A percentile compares a stretch with the other conserved stretches of the same genome.
Conservation (phyloP, 2,797 vertebrate species). For the Acanthurus lineatus region DNA sequence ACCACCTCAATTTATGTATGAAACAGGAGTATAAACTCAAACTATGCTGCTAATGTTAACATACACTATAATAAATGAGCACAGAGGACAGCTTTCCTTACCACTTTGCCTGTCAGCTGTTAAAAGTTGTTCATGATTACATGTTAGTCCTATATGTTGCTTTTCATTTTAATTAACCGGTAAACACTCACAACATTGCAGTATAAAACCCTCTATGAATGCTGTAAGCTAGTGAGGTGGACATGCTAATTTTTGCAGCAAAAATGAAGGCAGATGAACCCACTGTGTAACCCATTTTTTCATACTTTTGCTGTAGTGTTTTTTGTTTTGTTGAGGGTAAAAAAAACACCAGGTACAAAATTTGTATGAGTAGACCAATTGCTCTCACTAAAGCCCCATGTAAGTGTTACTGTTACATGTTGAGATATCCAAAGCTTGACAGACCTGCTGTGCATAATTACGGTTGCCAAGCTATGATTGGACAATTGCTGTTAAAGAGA, state of each 20-base stretch:
- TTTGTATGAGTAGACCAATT: no score
- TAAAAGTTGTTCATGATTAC: not conserved
- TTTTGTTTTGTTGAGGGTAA: not conserved
- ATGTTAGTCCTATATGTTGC: not conserved
- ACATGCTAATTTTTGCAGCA: not conserved
- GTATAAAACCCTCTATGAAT: not conserved
- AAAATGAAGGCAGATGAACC: not conserved
- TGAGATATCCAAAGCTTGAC: not conserved
- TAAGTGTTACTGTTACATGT: not conserved
- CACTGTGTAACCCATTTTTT: not conserved
- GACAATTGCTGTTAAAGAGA: not conserved
- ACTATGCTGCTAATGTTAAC: no score
- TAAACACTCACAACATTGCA: not conserved
- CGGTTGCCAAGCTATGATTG: not conserved
- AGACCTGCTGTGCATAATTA: not conserved
- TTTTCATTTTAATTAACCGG: not conserved
- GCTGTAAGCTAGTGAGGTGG: not conserved
- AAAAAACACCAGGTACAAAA: not conserved
- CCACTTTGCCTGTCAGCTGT: not conserved
- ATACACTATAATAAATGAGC: no score
- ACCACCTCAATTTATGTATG: constrained; percentile 11
- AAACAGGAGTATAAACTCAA: no score
- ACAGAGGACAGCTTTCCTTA: no score
- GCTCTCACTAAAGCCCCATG: not conserved
- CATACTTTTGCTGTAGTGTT: not conserved